Evolutionary conservation across 2,797 vertebrate species (phyloP).

Genomic region (Sebastes vulpes): DNA sequence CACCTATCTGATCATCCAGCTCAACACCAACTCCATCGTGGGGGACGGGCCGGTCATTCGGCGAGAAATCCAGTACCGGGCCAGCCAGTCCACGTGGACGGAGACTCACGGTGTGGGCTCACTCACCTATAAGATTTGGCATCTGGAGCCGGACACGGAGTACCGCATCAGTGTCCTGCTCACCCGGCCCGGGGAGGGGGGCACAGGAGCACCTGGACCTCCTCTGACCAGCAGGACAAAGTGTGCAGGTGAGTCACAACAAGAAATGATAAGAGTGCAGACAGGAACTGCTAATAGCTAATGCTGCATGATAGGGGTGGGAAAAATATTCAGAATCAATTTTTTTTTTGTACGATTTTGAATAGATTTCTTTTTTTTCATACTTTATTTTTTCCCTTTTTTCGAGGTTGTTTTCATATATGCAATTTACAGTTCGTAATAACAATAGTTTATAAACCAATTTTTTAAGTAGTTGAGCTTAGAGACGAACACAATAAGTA

Average conservation of each 20-base stretch:
- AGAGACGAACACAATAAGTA: no score
- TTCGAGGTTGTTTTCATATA: no score
- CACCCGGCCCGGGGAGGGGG: constrained; percentile 94
- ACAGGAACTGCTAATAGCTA: no score
- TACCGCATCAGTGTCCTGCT: constrained; percentile 96
- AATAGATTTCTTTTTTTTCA: no score
- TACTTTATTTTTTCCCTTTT: no score
- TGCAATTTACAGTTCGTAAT: no score
- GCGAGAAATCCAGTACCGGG: constrained; percentile 95
- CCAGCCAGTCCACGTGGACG: constrained; percentile 92
- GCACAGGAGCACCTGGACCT: constrained; percentile 93
- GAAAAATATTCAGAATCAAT: no score
- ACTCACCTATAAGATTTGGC: constrained; percentile 97
- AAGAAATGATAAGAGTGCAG: fast-evolving
- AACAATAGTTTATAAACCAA: no score
- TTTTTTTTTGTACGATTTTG: no score
- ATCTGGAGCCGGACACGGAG: constrained; percentile 96
- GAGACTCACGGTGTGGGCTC: constrained; percentile 94
- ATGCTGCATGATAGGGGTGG: no score
- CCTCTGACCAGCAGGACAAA: constrained; percentile 95
- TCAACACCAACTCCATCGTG: constrained; percentile 96
- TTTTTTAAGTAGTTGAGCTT: no score
- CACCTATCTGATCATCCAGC: constrained; percentile 96
- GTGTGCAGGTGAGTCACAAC: constrained; percentile 90
- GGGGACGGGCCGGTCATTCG: constrained; percentile 96